Conservation (phyloP, 2,797 vertebrate species). For the Bovichtus variegatus region DNA sequence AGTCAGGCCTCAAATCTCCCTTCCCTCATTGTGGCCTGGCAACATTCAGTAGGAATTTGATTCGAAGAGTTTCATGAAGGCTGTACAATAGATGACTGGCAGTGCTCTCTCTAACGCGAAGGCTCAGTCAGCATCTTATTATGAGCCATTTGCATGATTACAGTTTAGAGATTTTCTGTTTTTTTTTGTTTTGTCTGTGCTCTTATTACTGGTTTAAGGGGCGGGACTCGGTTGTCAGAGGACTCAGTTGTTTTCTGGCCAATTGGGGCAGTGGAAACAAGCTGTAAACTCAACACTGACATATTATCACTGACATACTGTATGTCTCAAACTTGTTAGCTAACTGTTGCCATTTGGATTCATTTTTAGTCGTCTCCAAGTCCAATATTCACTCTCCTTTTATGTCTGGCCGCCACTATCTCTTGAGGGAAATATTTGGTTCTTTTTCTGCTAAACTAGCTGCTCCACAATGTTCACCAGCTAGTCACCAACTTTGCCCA, state of each 20-base stretch:
- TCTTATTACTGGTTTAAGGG: neutral
- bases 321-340: neutral
- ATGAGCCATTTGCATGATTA: neutral
- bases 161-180: no score
- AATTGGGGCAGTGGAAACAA: neutral
- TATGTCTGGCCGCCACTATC: neutral
- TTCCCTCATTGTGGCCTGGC: constrained; percentile 54
- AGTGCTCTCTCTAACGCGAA: constrained; percentile 20
- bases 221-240: neutral
- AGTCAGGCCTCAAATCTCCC: constrained; percentile 49
- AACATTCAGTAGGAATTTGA: constrained; percentile 49
- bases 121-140: neutral
- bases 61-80: constrained; percentile 42
- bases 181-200: neutral
- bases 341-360: neutral
- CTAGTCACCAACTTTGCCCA: neutral
- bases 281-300: neutral
- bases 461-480: neutral
- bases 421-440: no score
- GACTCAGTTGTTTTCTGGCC: no score
- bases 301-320: neutral
- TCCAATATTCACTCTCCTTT: no score
- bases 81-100: constrained; percentile 25
- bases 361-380: neutral
- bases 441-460: neutral